Percentiles rank a stretch among this genome's conserved stretches.
phyloP scores from a whole-genome alignment of 2,113 vertebrate species.

The Clarias macrocephalus region DNA sequence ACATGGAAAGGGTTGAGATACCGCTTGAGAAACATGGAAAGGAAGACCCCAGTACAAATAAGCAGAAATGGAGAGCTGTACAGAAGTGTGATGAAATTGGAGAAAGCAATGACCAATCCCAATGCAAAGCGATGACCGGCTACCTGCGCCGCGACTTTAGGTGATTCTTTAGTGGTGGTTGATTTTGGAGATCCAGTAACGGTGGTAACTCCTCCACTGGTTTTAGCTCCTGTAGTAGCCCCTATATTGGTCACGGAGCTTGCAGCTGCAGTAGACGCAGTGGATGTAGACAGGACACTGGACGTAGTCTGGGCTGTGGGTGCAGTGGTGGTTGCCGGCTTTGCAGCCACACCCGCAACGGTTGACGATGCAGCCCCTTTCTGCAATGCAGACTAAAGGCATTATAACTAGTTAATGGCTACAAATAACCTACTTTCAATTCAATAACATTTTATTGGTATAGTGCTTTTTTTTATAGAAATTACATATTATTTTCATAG shows the following conservation, averaged over 20 bases:
- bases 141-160: conserved; percentile 63
- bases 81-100: background rate
- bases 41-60: background rate
- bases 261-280: background rate
- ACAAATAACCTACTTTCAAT: background rate
- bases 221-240: conserved; percentile 43
- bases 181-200: conserved; percentile 36
- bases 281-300: background rate
- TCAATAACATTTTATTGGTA: no score
- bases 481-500: no score
- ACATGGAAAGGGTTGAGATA: no score
- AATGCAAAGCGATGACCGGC: conserved; percentile 24
- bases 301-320: background rate
- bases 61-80: background rate
- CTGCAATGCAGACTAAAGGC: conserved; percentile 61
- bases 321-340: conserved; percentile 19
- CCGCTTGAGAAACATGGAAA: background rate
- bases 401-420: background rate
- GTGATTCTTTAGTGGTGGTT: conserved; percentile 31
- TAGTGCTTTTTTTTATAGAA: no score
- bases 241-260: conserved; percentile 1
- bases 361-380: conserved; percentile 55
- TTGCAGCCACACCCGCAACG: background rate
- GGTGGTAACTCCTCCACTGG: conserved; percentile 32
- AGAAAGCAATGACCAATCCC: background rate